phyloP scores from a whole-genome alignment of 2,113 vertebrate species.

The Lagopus leucura region DNA sequence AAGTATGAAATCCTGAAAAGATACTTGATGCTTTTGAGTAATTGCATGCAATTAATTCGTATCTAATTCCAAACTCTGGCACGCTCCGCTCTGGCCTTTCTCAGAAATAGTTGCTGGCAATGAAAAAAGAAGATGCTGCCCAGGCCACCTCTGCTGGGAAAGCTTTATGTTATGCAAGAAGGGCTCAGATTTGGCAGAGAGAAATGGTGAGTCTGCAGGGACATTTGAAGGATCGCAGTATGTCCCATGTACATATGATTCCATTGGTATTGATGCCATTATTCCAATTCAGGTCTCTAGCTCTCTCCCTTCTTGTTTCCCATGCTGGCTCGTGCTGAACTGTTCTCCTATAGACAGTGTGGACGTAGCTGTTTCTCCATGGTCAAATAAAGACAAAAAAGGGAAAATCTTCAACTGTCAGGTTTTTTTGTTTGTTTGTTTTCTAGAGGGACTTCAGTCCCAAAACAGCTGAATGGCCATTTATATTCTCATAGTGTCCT shows the following conservation, averaged over 20 bases:
- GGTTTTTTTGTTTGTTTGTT: too few relatives aligned
- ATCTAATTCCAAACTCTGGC: conserved; percentile 70
- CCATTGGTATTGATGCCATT: not conserved
- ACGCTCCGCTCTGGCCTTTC: conserved; percentile 40
- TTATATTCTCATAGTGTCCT: not conserved
- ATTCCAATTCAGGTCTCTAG: not conserved
- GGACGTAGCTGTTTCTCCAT: not conserved
- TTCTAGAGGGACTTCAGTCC: not conserved
- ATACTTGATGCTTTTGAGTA: conserved; percentile 53
- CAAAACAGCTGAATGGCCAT: rapidly evolving
- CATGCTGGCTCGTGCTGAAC: not conserved
- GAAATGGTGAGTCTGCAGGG: conserved; percentile 2
- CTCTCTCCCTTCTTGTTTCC: not conserved
- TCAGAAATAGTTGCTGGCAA: conserved; percentile 61
- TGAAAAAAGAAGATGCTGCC: conserved; percentile 49
- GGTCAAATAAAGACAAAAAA: not conserved
- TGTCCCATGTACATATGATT: not conserved
- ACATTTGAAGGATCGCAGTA: not conserved
- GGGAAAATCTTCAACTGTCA: not conserved
- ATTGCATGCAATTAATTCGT: conserved; percentile 71
- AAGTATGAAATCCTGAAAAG: conserved; percentile 45
- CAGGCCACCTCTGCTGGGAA: conserved; percentile 52
- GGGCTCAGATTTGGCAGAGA: conserved; percentile 21
- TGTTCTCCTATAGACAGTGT: not conserved
- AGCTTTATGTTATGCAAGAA: conserved; percentile 38